Evolutionary conservation across 2,113 vertebrate species (phyloP).

Genomic region (Leucoraja erinaceus): DNA sequence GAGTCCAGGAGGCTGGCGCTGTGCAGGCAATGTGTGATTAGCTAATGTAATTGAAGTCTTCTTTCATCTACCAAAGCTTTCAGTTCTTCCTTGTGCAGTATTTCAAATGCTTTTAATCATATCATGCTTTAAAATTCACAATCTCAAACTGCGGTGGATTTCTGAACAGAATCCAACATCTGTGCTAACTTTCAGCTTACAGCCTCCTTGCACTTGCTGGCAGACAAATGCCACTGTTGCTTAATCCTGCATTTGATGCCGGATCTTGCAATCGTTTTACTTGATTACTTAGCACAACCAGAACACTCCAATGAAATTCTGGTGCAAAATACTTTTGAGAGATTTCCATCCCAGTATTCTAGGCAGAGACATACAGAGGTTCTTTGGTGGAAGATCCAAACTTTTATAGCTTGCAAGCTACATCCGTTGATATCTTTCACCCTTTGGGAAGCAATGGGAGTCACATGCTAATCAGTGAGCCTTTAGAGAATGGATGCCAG

Average conservation of each 20-base stretch:
- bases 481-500: background rate
- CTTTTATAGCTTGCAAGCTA: background rate
- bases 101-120: background rate
- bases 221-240: too few relatives aligned
- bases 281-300: too few relatives aligned
- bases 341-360: background rate
- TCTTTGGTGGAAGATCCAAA: too few relatives aligned
- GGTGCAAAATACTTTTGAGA: background rate
- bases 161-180: background rate
- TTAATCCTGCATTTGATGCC: background rate
- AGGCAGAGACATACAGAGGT: background rate
- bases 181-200: background rate
- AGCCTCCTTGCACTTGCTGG: background rate
- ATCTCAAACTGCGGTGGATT: background rate
- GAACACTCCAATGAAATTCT: background rate
- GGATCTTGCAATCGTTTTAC: too few relatives aligned
- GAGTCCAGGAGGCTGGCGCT: background rate
- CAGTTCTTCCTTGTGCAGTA: background rate
- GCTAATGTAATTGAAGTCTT: background rate
- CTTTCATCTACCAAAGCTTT: background rate
- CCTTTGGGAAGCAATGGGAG: background rate
- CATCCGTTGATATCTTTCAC: background rate
- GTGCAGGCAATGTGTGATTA: background rate
- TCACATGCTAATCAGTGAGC: background rate
- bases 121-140: background rate